Percentiles rank a stretch among this genome's conserved stretches.
phyloP scores from a whole-genome alignment of 92 coral and sea anemone species.

The Chrysogorgia sp. region DNA sequence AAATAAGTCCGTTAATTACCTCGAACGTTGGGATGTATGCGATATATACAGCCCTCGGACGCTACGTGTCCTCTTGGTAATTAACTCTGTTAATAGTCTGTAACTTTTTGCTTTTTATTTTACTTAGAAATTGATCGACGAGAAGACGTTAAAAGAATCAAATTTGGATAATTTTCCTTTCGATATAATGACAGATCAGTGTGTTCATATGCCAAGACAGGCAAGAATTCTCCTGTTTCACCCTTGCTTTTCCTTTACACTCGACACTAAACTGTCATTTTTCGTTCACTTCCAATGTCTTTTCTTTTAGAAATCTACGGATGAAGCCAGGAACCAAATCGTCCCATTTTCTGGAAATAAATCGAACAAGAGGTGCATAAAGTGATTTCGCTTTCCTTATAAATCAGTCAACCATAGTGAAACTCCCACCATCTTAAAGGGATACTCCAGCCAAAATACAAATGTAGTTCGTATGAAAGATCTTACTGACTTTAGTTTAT shows the following conservation, averaged over 20 bases:
- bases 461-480: too few relatives aligned
- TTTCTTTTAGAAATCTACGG: constrained; percentile 8
- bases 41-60: too few relatives aligned
- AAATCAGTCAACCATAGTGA: too few relatives aligned
- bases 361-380: constrained; percentile 28
- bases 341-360: not conserved
- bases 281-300: not conserved
- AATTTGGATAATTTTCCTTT: constrained; percentile 29
- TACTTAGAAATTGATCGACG: constrained; percentile 19
- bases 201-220: constrained; percentile 20
- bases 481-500: too few relatives aligned
- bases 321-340: constrained; percentile 15
- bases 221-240: not conserved
- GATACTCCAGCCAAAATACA: too few relatives aligned
- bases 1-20: too few relatives aligned
- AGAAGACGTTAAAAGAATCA: constrained; percentile 15
- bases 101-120: not conserved
- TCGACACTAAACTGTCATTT: not conserved
- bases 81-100: too few relatives aligned
- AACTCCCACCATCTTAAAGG: too few relatives aligned
- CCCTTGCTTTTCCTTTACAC: not conserved
- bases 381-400: too few relatives aligned
- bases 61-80: too few relatives aligned
- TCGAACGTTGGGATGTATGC: too few relatives aligned
- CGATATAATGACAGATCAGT: constrained; percentile 14